Base-by-base conservation (phyloP, 2,797 vertebrate genomes). In the Valencia hispanica region DNA sequence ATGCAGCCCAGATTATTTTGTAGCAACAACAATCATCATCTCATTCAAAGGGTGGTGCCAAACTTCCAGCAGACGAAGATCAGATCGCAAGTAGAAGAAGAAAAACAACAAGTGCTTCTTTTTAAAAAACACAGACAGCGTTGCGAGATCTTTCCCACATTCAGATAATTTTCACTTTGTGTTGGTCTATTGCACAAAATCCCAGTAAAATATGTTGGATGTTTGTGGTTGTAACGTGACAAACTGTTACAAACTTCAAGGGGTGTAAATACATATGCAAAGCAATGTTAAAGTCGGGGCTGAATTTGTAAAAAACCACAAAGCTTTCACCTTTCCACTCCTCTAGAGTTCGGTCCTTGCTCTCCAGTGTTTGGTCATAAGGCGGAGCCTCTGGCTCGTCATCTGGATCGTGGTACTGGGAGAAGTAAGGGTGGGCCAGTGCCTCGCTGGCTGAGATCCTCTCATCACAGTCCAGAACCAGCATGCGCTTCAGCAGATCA, bases 401-500 rank as follows among this genome's bases (percentile, higher is more conserved):
- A 0, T 99, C 98, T 0, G 98, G 98, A 79, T 99, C 98, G 0
- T 99, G 98, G 82, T 99, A 99, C 94, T 99, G 98, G 15, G 97
- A 96, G 88, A 99, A 99, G 94, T 99, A 99, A 0, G 96, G 91
- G 22, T 99, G 98, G 4, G 97, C 95, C 63, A 99, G 95, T 0
- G 98, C 97, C 88, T 97, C 98, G 0, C 95, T 93, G 3, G 98
- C 98, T 0, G 97, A 97, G 92, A 98, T 96, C 90, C 98, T 94
- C 66, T 97, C 97, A 70, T 99, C 98, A 0, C 98, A 99, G 94
- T 99, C 98, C 84, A 99, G 93, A 69, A 99, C 97, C 83, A 99
- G 94, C 98, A 99, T 99, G 25, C 96, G 96, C 90, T 98, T 97
- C 80, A 99, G 90, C 11, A 99, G 96, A 84, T 98, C 97, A 72